Evolutionary conservation across 2,797 vertebrate species (phyloP).

Genomic region (Tarsius wallacei): DNA sequence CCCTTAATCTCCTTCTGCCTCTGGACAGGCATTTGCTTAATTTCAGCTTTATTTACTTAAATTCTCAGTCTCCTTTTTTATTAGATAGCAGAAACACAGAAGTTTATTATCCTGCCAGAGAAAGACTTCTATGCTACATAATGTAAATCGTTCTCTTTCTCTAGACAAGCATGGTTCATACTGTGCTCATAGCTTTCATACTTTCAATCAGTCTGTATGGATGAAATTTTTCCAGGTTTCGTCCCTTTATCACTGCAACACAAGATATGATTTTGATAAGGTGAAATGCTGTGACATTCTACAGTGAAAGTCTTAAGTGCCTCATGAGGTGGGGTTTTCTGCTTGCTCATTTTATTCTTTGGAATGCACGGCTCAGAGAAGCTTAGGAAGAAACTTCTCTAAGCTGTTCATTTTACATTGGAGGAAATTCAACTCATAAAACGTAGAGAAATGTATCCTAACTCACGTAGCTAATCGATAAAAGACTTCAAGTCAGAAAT

Average conservation of each 20-base stretch:
- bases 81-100: conserved; percentile 82
- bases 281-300: conserved; percentile 46
- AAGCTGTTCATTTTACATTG: conserved; percentile 61
- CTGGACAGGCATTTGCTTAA: conserved; percentile 76
- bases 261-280: conserved; percentile 14
- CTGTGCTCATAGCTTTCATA: conserved; percentile 36
- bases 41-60: conserved; percentile 87
- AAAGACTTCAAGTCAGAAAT: conserved; percentile 42
- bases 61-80: conserved; percentile 78
- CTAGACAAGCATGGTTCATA: conserved; percentile 56
- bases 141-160: conserved; percentile 16
- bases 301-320: background rate
- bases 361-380: conserved; percentile 38
- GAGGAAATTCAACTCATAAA: conserved; percentile 8
- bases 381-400: conserved; percentile 3
- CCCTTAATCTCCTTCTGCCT: conserved; percentile 82
- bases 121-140: background rate
- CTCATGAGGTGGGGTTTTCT: conserved; percentile 3
- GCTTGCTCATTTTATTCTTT: conserved; percentile 38
- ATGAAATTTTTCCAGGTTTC: conserved; percentile 58
- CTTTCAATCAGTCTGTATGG: conserved; percentile 44
- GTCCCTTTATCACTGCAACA: background rate
- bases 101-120: conserved; percentile 54
- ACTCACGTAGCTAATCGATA: background rate
- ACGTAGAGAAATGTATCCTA: conserved; percentile 17